Evolutionary conservation across 2,113 vertebrate genomes (phyloP).

Genomic region (Galbula dea): DNA sequence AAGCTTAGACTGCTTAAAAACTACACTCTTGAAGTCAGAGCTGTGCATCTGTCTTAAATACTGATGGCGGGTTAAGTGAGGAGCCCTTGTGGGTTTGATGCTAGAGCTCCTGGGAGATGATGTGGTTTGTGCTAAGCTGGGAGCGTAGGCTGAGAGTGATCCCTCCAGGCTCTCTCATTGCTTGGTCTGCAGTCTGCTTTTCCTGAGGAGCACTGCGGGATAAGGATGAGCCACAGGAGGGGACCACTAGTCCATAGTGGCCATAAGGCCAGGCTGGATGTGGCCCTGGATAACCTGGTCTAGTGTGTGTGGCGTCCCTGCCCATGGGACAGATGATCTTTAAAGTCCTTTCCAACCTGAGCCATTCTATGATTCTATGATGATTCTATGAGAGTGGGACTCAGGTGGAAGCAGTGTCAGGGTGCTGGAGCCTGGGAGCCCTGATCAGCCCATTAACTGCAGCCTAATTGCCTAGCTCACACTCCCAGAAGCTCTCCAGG

Average conservation of each 20-base stretch:
- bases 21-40: neutral
- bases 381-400: too few relatives aligned
- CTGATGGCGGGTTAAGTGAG: fast-evolving
- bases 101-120: neutral
- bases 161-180: neutral
- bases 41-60: neutral
- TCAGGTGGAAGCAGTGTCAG: neutral
- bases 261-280: too few relatives aligned
- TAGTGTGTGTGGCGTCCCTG: too few relatives aligned
- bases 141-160: neutral
- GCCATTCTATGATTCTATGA: too few relatives aligned
- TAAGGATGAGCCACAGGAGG: neutral
- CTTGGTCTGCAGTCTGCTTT: neutral
- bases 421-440: neutral
- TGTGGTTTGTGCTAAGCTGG: neutral
- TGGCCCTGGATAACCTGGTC: too few relatives aligned
- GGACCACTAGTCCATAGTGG: too few relatives aligned
- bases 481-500: neutral
- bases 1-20: neutral
- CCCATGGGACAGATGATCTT: too few relatives aligned
- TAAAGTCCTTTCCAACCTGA: too few relatives aligned
- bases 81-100: neutral
- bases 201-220: neutral
- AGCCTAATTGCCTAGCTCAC: neutral
- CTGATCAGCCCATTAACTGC: neutral